Base-by-base conservation (phyloP, 2,888 invertebrate genomes). In the Luperina nickerlii region DNA sequence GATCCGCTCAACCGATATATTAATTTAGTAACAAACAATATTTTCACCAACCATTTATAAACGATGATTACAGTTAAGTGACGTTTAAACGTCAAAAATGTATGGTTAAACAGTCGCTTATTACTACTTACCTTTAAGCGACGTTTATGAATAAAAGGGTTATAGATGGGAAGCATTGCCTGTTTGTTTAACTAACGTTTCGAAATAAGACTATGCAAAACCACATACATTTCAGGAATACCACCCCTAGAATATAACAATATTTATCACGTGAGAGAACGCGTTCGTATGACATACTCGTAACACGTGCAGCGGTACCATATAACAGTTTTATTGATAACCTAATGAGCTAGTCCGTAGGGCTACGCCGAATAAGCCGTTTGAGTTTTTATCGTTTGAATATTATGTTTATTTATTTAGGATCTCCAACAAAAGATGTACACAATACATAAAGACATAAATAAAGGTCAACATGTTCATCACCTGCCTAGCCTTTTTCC, bases 291-390 rank as follows among this genome's bases (percentile, higher is more conserved):
- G 76, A 73, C 69, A 72, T 81, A 48, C 48, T 48, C 48, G 48
- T 13, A 66, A 78, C 76, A 78, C 76, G 77, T 69, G 76, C 78
- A 79, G 45, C n/a, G 63, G 66, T 74, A 62, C 79, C 79, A 79
- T 81, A 38, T 67, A 82, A 77, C 82, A 78, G 73, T 84, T 87
- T 87, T 88, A 87, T 87, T 84, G 89, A 88, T 84, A 80, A 76
- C 45, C 70, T 77, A 88, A 88, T 88, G 82, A 83, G 74, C 60
- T n/a, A 70, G 42, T 13, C 13, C 2, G 27, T 67, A 86, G 86
- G 86, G 86, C 11, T 88, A 77, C 8, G 18, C 27, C 27, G 11
- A 66, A 38, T 42, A 20, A 7, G 13, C 11, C 24, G 20, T 45
- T 27, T 18, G 6, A 27, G 18, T 68, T 68, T 62, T 27, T 27